Evolutionary conservation across 1,140 invertebrate genomes (phyloP), one percentile per base, ranked within the genome.

Genomic region (Calephelis virginiensis): DNA sequence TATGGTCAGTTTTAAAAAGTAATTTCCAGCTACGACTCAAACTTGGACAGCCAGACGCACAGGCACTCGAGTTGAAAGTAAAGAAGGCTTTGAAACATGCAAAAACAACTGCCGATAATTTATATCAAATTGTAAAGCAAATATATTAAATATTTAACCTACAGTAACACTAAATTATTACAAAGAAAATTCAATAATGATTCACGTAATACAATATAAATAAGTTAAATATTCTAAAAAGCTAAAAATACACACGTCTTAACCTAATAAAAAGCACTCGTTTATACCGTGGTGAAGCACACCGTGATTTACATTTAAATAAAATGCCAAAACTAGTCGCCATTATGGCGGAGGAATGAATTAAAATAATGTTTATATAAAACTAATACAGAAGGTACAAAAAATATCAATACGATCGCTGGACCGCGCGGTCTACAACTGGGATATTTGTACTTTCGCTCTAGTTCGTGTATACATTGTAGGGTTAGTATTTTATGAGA

Each of bases 181-280:
- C 79, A 91, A 89, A 89, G 85, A 82, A 91, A 91, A 89, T 91
- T 81, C 78, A 77, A 86, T 86, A 90, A 90, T 87, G 81, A 78
- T 86, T 89, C 85, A 89, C 82, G 84, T 87, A 89, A 91, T 91
- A 89, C 85, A 87, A 89, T 88, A 87, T 88, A 89, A 91, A 91
- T 91, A 91, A 91, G 89, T 91, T 89, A 90, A 91, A 91, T 89
- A 91, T 83, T 89, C 87, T 91, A 91, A 90, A 89, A 89, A 87
- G 82, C 89, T 89, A 89, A 89, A 91, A 91, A 86, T 91, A 91
- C 89, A 91, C 89, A 90, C 89, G 70, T 82, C 87, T 83, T 89
- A 89, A 89, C 82, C 89, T 91, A 91, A 91, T 89, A 83, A 78
- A 91, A 91, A 90, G 84, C 89, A 88, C 84, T 87, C 84, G 80